phyloP scores from a whole-genome alignment of 2,888 invertebrate species.

The Drosophila gaucha region DNA sequence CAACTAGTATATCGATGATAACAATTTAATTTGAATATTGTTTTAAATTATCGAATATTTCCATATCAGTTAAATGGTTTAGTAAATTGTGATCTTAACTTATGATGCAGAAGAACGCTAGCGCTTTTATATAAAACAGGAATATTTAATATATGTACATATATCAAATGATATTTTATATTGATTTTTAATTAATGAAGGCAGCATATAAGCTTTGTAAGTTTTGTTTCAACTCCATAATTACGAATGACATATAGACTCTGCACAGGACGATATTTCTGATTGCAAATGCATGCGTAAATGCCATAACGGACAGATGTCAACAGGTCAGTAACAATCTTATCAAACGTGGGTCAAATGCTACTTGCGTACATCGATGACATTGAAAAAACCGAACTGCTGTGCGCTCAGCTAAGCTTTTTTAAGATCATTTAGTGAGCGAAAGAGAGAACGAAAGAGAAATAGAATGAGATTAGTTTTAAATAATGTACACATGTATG shows the following conservation, averaged over 20 bases:
- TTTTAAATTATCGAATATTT: background rate
- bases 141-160: too few species aligned
- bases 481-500: too few species aligned
- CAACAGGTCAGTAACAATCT: conserved; percentile 28
- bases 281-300: background rate
- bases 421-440: background rate
- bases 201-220: background rate
- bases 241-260: background rate
- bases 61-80: too few species aligned
- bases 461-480: background rate
- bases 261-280: background rate
- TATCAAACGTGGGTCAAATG: conserved; percentile 8
- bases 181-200: background rate
- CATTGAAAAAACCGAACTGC: conserved; percentile 2
- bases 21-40: background rate
- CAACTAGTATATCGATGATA: background rate
- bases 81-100: background rate
- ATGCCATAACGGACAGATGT: background rate
- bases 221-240: too few species aligned
- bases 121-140: background rate
- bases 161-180: background rate
- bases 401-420: background rate
- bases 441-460: too few species aligned
- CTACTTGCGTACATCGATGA: conserved; percentile 1
- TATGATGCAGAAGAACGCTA: too few species aligned